Conservation (phyloP, 92 coral and sea anemone genomes). For the Galaxea fascicularis region DNA sequence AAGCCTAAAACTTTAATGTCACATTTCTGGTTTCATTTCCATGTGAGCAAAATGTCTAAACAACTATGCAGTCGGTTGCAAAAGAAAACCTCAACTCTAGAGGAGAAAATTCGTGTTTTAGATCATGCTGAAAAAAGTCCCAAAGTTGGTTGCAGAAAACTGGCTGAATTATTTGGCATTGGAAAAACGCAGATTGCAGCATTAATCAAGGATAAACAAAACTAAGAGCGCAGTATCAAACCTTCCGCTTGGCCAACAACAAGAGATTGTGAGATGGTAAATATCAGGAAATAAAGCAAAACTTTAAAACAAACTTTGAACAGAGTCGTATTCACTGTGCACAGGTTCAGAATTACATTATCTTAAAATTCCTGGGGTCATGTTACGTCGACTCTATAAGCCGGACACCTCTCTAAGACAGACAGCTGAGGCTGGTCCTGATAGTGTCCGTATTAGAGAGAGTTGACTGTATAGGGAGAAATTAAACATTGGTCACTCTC, state of each 20-base stretch:
- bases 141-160: no score
- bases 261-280: conserved; percentile 48
- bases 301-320: neutral
- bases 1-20: conserved; percentile 22
- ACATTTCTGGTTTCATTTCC: conserved; percentile 27
- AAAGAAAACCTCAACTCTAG: no score
- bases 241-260: conserved; percentile 28
- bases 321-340: conserved; percentile 5
- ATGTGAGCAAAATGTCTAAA: no score
- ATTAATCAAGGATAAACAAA: no score
- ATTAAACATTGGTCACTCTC: no score
- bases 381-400: conserved; percentile 30
- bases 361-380: conserved; percentile 8
- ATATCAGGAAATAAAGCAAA: conserved; percentile 52
- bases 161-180: no score
- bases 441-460: conserved; percentile 31
- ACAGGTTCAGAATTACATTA: conserved; percentile 24
- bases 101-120: no score
- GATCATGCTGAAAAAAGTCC: no score
- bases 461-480: conserved; percentile 41
- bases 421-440: conserved; percentile 47
- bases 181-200: no score
- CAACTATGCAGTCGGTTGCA: no score
- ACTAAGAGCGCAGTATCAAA: no score
- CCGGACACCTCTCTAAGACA: conserved; percentile 46